Evolutionary conservation across 2,888 invertebrate genomes (phyloP), one percentile per base, ranked within the genome.

Genomic region (Macaria notata): DNA sequence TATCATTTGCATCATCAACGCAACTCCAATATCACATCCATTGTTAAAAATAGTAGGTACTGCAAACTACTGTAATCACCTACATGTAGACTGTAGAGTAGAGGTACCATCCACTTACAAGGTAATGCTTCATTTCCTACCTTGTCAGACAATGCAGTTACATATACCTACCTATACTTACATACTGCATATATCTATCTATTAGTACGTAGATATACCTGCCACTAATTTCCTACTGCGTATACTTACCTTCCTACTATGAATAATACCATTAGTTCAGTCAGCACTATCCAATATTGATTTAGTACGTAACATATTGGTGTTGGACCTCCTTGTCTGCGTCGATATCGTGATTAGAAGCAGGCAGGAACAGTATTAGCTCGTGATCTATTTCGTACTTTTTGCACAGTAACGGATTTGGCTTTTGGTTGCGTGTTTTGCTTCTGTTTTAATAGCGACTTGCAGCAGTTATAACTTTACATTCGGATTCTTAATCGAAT

Each of bases 101-200:
- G 5, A 6, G 3, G 33, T 38, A n/a, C 51, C 7, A 36, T 39
- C 30, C 45, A 29, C 9, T 38, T 56, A 52, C 48, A 57, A 38
- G 49, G 39, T 47, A 50, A 49, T 50, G 31, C n/a, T 9, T 59
- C 54, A 54, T 54, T 54, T 59, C 47, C 54, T 54, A 31, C 43
- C 4, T 46, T 45, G 29, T 8, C n/a, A 29, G 54, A 59, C 59
- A 59, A 59, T 59, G 31, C 39, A n/a, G 43, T 58, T 51, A 54
- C 50, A 50, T 51, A 42, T 55, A 45, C 48, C 55, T 55, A 55
- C 52, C 48, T 52, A 52, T 43, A 30, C 7, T 7, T 53, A 47
- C 38, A 46, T 41, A 5, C 8, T 38, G 8, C 38, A 38, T 38
- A 8, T 38, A 38, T 8, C 38, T 38, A 38, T 38, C 38, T 5